phyloP scores from a whole-genome alignment of 1,140 invertebrate species.

The Listronotus oregonensis region DNA sequence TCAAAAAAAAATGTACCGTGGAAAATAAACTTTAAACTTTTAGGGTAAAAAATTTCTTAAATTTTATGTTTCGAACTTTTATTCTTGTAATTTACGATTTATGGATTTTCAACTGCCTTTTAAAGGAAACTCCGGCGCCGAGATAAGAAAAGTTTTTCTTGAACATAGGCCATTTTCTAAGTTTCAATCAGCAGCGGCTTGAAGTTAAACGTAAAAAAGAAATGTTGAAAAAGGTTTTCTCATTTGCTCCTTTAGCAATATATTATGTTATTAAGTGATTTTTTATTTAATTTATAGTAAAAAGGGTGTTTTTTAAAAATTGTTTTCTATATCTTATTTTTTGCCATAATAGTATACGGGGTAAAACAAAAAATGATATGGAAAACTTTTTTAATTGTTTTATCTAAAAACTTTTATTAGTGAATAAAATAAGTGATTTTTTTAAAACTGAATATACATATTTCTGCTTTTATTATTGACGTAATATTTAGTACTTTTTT shows the following conservation, averaged over 20 bases:
- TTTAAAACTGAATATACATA: too few species aligned
- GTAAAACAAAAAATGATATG: too few species aligned
- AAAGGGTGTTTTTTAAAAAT: too few species aligned
- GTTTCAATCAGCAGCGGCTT: conserved; percentile 30
- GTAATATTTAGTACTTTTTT: too few species aligned
- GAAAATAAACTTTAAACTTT: conserved; percentile 37
- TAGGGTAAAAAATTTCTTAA: conserved; percentile 35
- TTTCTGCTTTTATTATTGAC: too few species aligned
- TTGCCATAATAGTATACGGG: too few species aligned
- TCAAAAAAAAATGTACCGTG: conserved; percentile 25
- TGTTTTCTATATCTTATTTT: too few species aligned
- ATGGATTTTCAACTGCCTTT: conserved; percentile 37
- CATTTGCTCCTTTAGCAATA: conserved; percentile 22
- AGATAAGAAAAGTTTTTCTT: conserved; percentile 36
- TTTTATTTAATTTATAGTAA: too few species aligned
- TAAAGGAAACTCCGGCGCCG: conserved; percentile 29
- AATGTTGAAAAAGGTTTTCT: conserved; percentile 24
- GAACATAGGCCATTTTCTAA: conserved; percentile 36
- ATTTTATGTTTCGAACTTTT: conserved; percentile 36
- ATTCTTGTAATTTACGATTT: conserved; percentile 39
- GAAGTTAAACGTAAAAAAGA: conserved; percentile 21
- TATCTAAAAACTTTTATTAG: too few species aligned
- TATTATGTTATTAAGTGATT: conserved; percentile 7
- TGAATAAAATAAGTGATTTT: too few species aligned
- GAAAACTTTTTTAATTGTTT: too few species aligned